These are phyloP conservation scores for Colius striatus DNA, from an alignment of 2,113 vertebrate species.

Conservation along the genomic window DNA sequence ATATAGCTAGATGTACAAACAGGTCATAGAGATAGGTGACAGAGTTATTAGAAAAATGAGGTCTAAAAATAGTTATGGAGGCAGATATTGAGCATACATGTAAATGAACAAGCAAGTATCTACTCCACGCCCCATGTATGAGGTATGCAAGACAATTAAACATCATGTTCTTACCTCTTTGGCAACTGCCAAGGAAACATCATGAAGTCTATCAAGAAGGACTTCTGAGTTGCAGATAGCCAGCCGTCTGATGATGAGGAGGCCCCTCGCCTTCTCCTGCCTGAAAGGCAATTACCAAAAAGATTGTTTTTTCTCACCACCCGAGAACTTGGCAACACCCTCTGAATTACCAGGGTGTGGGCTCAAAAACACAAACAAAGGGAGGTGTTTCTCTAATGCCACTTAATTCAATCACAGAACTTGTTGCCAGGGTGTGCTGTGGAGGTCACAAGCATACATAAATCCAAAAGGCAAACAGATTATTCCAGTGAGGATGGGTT, in stretches of 20 bases:
- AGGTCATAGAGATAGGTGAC: background rate
- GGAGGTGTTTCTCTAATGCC: background rate
- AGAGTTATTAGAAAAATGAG: background rate
- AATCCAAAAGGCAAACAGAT: background rate
- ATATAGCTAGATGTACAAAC: background rate
- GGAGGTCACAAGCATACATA: background rate
- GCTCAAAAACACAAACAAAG: background rate
- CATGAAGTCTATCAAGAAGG: slow-evolving; percentile 55
- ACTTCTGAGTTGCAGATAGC: slow-evolving; percentile 65
- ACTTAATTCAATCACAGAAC: background rate
- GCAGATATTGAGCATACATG: background rate
- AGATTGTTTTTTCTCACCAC: background rate
- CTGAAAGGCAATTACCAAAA: slow-evolving; percentile 55
- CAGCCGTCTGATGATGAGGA: slow-evolving; percentile 68
- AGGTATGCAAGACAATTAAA: background rate
- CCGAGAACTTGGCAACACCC: background rate
- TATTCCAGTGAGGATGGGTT: background rate
- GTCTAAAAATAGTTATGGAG: background rate
- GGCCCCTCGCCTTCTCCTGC: slow-evolving; percentile 71
- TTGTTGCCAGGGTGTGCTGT: background rate
- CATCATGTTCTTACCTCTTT: slow-evolving; percentile 70
- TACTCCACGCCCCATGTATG: fast-evolving
- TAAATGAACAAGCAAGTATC: background rate
- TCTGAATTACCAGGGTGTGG: background rate
- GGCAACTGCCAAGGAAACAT: slow-evolving; percentile 66